These are phyloP conservation scores for Rhineura floridana DNA, from an alignment of 2,113 vertebrate species.

Conservation along the genomic window DNA sequence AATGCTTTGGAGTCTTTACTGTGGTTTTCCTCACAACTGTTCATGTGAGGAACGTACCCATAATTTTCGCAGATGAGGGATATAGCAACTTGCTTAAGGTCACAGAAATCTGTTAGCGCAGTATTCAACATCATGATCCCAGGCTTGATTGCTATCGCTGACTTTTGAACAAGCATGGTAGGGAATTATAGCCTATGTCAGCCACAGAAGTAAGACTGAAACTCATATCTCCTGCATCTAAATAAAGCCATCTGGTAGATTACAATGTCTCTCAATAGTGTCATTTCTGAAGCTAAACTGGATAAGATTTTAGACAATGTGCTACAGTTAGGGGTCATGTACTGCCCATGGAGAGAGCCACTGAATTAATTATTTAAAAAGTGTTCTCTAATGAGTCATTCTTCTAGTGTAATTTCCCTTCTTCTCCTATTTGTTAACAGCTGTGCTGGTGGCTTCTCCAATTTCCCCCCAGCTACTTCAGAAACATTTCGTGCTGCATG, in stretches of 20 bases:
- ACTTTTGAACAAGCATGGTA: not conserved
- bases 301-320: not conserved
- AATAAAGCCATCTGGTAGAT: not conserved
- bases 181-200: not conserved
- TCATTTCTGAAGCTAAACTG: not conserved
- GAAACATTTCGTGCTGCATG: not conserved
- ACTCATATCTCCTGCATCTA: not conserved
- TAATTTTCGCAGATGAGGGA: too few species aligned
- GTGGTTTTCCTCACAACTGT: too few species aligned
- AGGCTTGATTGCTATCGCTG: too few species aligned
- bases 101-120: not conserved
- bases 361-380: slow-evolving; percentile 46
- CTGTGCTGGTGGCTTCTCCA: not conserved
- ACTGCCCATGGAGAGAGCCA: not conserved
- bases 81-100: not conserved
- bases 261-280: not conserved
- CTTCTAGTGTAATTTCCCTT: slow-evolving; percentile 38
- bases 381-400: slow-evolving; percentile 50
- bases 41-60: too few species aligned
- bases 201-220: not conserved
- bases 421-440: slow-evolving; percentile 33
- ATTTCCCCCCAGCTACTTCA: not conserved
- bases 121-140: too few species aligned
- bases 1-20: not conserved
- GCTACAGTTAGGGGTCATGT: slow-evolving; percentile 22